These are phyloP conservation scores for Rhinichthys klamathensis DNA, from an alignment of 2,113 vertebrate species.

Conservation along the genomic window DNA sequence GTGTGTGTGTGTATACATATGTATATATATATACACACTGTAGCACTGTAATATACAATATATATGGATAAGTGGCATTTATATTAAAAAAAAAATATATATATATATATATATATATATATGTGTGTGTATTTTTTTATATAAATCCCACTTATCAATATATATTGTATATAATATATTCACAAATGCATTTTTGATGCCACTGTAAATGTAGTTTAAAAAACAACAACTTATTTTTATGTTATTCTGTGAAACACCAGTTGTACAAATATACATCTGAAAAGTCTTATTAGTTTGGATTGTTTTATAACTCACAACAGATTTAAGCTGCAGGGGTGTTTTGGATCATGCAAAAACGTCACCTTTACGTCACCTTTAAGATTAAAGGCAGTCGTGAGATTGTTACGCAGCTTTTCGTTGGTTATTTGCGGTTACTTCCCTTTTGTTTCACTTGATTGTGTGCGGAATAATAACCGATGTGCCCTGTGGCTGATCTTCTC, in stretches of 20 bases:
- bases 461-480: slow-evolving; percentile 80
- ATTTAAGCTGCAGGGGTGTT: slow-evolving; percentile 18
- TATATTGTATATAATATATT: too few relatives aligned
- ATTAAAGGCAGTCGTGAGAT: slow-evolving; percentile 24
- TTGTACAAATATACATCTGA: neutral
- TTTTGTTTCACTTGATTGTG: slow-evolving; percentile 77
- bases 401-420: slow-evolving; percentile 41
- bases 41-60: too few relatives aligned
- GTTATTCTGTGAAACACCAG: neutral
- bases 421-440: slow-evolving; percentile 58
- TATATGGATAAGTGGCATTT: too few relatives aligned
- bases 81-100: too few relatives aligned
- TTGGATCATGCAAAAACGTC: slow-evolving; percentile 41
- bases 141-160: too few relatives aligned
- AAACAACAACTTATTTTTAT: neutral
- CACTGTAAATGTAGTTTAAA: neutral
- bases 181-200: neutral
- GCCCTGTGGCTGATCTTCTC: slow-evolving; percentile 70
- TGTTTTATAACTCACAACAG: slow-evolving; percentile 21
- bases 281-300: slow-evolving; percentile 2
- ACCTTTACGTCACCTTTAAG: slow-evolving; percentile 42
- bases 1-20: too few relatives aligned
- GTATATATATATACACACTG: too few relatives aligned
- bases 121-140: too few relatives aligned
- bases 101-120: too few relatives aligned